Evolutionary conservation across 2,888 invertebrate genomes (phyloP), one percentile per base, ranked within the genome.

Genomic region (Andrena flavipes): DNA sequence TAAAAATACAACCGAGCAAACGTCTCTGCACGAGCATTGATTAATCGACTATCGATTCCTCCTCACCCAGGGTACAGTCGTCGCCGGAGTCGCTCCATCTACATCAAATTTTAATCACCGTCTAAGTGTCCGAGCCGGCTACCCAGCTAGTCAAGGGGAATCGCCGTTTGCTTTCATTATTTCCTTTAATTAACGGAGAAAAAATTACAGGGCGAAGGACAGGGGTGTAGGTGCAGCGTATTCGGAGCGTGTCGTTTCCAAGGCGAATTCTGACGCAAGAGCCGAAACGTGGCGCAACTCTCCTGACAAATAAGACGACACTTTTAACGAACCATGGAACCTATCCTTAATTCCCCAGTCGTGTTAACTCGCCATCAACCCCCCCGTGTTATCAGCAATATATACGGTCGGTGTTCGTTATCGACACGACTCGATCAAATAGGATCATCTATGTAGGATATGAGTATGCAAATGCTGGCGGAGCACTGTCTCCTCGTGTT

Each of bases 351-450:
- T 84, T 84, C 81, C 26, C 84, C 68, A 13, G 68, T 10, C 60
- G n/a, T 51, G 72, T 64, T 59, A 48, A 42, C 48, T 62, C 26
- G 67, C 33, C 13, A 48, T 56, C 30, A 6, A 49, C 42, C 48
- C 51, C 51, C 71, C 29, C 71, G 48, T 75, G 62, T 80, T 77
- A 77, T 77, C 72, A 67, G 81, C 64, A 71, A 81, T 51, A 20
- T 84, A 67, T 76, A 75, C n/a, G 77, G 70, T 65, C 59, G 30
- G 56, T 42, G 64, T 33, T 75, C 73, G 64, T 78, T 80, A 76
- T 82, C 67, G 70, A 60, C 23, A 59, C 33, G 51, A 42, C 26
- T 0, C 65, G 54, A 35, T 51, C 67, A 67, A 76, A 76, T 56
- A 42, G 60, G 73, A 83, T 80, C 76, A 35, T 33, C 71, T 56